These are phyloP conservation scores for Ispidina lecontei DNA, from an alignment of 2,797 vertebrate genomes.

Conservation along the genomic window DNA sequence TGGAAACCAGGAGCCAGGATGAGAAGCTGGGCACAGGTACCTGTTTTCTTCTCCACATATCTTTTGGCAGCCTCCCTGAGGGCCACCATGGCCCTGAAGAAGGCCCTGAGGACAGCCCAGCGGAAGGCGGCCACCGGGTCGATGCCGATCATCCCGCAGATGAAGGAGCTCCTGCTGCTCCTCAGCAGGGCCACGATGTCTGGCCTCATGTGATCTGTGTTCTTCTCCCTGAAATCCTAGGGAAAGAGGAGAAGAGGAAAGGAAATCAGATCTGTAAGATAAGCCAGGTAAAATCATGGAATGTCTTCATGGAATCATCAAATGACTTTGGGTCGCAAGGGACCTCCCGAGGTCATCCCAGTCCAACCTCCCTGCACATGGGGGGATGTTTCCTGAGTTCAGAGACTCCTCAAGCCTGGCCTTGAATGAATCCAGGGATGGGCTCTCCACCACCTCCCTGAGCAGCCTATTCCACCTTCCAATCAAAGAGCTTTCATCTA, in stretches of 20 bases:
- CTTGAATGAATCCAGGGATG: too few relatives aligned
- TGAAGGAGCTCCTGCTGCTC: slow-evolving; percentile 94
- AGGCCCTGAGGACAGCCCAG: slow-evolving; percentile 93
- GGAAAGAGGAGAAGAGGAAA: background rate
- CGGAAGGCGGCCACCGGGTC: slow-evolving; percentile 95
- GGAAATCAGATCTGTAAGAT: background rate
- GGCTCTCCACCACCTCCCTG: too few relatives aligned
- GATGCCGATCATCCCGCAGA: slow-evolving; percentile 94
- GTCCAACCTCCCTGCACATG: too few relatives aligned
- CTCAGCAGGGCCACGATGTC: slow-evolving; percentile 95
- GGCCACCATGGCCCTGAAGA: slow-evolving; percentile 91
- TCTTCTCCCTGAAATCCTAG: slow-evolving; percentile 98
- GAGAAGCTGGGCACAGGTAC: slow-evolving; percentile 75
- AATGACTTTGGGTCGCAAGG: too few relatives aligned
- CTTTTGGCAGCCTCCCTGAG: slow-evolving; percentile 91
- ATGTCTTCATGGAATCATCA: too few relatives aligned
- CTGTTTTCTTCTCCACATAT: slow-evolving; percentile 85
- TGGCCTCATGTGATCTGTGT: slow-evolving; percentile 97
- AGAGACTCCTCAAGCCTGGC: too few relatives aligned
- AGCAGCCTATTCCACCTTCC: too few relatives aligned
- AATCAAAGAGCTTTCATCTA: too few relatives aligned
- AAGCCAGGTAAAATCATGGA: rapidly evolving
- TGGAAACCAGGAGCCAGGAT: background rate
- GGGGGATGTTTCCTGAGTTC: too few relatives aligned
- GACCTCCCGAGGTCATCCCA: too few relatives aligned